Percentiles rank a stretch among this genome's conserved stretches.
phyloP scores from a whole-genome alignment of 2,797 vertebrate species.

The Protosalanx chinensis region DNA sequence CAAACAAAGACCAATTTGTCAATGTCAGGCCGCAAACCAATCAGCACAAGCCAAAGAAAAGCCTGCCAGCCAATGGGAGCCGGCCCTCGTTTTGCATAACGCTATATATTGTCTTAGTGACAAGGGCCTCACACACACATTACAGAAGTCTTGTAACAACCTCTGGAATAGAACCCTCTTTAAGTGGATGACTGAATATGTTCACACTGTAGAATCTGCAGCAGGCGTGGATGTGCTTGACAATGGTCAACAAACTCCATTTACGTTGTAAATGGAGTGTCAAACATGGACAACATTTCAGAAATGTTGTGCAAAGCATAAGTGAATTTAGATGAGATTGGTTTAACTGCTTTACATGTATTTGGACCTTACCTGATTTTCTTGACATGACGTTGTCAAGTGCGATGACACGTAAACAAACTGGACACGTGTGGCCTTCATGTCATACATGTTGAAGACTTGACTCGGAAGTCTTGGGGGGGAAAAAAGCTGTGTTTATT shows the following conservation, averaged over 20 bases:
- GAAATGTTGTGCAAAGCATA: not conserved
- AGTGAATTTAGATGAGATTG: not conserved
- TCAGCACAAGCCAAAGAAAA: not conserved
- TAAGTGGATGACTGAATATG: not conserved
- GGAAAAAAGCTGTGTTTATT: too few species aligned
- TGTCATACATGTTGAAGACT: too few species aligned
- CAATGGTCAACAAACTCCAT: not conserved
- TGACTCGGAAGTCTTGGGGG: too few species aligned
- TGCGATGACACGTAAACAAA: too few species aligned
- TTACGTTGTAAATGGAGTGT: not conserved
- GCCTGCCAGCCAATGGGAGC: conserved; percentile 2
- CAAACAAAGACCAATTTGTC: conserved; percentile 10
- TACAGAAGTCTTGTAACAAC: not conserved
- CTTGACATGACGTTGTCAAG: too few species aligned
- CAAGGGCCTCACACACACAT: not conserved
- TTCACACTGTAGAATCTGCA: not conserved
- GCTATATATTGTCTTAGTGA: not conserved
- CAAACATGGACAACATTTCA: not conserved
- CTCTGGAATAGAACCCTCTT: not conserved
- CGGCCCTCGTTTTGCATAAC: not conserved
- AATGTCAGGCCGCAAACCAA: conserved; percentile 13
- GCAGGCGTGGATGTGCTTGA: not conserved
- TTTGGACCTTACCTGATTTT: not conserved
- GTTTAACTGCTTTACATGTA: too few species aligned
- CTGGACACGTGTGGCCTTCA: too few species aligned